A percentile compares a stretch with the other conserved stretches of the same genome.
phyloP scores from a whole-genome alignment of 92 coral and sea anemone genomes.

The Actinostola sp. region DNA sequence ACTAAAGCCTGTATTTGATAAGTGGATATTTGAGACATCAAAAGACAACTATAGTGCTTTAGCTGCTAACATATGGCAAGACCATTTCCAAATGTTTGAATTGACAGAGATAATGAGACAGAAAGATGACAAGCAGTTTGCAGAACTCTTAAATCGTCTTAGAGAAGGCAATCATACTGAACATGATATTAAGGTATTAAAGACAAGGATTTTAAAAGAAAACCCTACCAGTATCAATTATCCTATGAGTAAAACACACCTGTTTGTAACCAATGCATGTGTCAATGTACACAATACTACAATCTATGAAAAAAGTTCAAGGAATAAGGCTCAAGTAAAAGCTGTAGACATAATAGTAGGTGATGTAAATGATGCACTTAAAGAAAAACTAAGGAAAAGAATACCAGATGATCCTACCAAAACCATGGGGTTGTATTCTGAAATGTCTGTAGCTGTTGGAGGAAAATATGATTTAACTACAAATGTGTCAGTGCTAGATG shows the following conservation, averaged over 20 bases:
- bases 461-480: constrained; percentile 65
- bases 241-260: constrained; percentile 42
- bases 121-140: constrained; percentile 71
- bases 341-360: constrained; percentile 38
- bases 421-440: constrained; percentile 61
- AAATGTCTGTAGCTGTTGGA: constrained; percentile 26
- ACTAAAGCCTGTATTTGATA: constrained; percentile 66
- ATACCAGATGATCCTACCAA: constrained; percentile 63
- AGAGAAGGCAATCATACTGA: no score
- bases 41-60: constrained; percentile 52
- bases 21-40: constrained; percentile 57
- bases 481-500: constrained; percentile 54
- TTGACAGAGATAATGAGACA: constrained; percentile 66
- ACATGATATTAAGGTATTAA: constrained; percentile 34
- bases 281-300: constrained; percentile 49
- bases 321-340: constrained; percentile 50
- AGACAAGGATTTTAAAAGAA: constrained; percentile 30
- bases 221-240: constrained; percentile 24
- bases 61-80: constrained; percentile 57
- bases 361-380: constrained; percentile 48
- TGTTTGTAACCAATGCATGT: constrained; percentile 48
- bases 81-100: constrained; percentile 51
- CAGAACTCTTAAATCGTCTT: constrained; percentile 69
- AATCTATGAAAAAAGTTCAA: constrained; percentile 15
- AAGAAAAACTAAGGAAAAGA: constrained; percentile 36